Conservation (phyloP, 2,113 vertebrate species). For the Prionailurus viverrinus region DNA sequence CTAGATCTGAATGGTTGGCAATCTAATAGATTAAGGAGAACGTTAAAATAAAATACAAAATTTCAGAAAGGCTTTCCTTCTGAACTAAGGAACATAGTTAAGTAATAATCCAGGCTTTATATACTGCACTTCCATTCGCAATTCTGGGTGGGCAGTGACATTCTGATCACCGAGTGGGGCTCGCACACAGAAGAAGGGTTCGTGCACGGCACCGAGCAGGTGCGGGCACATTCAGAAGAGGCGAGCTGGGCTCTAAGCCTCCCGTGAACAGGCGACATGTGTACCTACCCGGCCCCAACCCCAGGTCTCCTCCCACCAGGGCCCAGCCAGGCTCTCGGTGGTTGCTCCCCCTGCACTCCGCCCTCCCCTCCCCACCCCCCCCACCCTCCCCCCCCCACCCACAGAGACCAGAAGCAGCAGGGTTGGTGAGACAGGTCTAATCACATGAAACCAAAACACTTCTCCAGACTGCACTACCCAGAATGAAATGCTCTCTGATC, state of each 20-base stretch:
- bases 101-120: not conserved
- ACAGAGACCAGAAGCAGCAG: not conserved
- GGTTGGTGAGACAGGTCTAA: not conserved
- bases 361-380: accelerated
- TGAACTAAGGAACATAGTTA: no score
- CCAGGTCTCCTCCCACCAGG: not conserved
- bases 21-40: not conserved
- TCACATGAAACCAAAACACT: not conserved
- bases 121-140: accelerated
- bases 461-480: not conserved
- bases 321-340: not conserved
- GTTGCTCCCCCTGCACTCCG: not conserved
- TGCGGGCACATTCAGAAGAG: not conserved
- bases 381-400: accelerated
- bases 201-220: not conserved
- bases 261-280: accelerated
- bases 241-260: not conserved
- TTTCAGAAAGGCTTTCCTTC: not conserved
- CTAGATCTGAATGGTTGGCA: not conserved
- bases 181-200: not conserved
- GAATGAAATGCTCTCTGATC: not conserved
- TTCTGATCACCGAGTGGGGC: not conserved
- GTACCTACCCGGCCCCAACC: no score
- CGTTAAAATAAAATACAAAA: not conserved
- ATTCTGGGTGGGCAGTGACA: accelerated